phyloP scores from a whole-genome alignment of 2,888 invertebrate genomes.

The Cabera pusaria region DNA sequence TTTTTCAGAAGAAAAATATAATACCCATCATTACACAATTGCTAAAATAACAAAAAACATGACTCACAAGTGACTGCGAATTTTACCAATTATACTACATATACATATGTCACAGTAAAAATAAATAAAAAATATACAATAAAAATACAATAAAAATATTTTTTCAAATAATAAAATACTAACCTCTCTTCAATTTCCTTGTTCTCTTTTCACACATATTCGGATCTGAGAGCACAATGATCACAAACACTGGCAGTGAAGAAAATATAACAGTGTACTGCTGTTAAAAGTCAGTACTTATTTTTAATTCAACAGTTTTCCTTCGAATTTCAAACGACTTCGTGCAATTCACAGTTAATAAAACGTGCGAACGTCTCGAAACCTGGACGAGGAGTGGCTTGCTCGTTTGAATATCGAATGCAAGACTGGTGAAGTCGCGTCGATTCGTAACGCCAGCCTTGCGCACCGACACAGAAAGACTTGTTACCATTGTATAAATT shows the following conservation, averaged over 20 bases:
- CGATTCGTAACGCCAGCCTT: conserved; percentile 8
- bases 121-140: conserved; percentile 8
- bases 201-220: conserved; percentile 68
- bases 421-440: conserved; percentile 24
- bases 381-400: conserved; percentile 44
- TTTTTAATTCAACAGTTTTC: too few species aligned
- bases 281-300: too few species aligned
- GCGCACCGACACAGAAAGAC: conserved; percentile 32
- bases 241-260: conserved; percentile 42
- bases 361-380: conserved; percentile 38
- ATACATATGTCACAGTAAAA: too few species aligned
- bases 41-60: too few species aligned
- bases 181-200: conserved; percentile 63
- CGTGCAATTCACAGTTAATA: too few species aligned
- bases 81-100: too few species aligned
- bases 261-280: too few species aligned
- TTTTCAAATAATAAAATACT: conserved; percentile 16
- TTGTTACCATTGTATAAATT: conserved; percentile 23
- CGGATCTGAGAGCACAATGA: conserved; percentile 42
- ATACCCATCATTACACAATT: too few species aligned
- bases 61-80: too few species aligned
- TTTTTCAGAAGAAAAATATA: too few species aligned
- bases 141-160: background rate
- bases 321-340: too few species aligned
- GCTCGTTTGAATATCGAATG: conserved; percentile 49